A percentile compares a stretch with the other conserved stretches of the same genome.
phyloP scores from a whole-genome alignment of 2,888 invertebrate species.

The Byasa hedistus region DNA sequence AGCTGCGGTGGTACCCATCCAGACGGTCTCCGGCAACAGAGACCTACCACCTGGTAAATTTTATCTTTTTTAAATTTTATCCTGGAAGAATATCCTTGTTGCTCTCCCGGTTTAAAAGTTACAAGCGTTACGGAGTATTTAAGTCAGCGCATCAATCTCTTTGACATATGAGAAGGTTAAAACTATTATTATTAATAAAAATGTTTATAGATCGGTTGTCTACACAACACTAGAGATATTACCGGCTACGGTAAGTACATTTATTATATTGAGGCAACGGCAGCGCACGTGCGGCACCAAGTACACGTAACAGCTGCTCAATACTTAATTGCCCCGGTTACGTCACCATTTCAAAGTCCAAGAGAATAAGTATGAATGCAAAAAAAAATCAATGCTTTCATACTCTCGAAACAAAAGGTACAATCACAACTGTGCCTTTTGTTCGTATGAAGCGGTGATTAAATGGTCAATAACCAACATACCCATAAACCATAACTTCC shows the following conservation, averaged over 20 bases:
- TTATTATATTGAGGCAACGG: constrained; percentile 13
- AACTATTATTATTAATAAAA: too few species aligned
- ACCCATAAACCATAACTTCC: neutral
- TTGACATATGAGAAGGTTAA: too few species aligned
- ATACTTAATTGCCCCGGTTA: constrained; percentile 19
- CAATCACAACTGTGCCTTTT: neutral
- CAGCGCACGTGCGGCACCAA: constrained; percentile 24
- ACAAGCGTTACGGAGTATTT: too few species aligned
- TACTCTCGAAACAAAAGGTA: neutral
- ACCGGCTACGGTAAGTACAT: constrained; percentile 6
- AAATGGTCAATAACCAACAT: neutral
- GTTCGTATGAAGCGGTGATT: neutral
- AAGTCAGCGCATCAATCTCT: too few species aligned
- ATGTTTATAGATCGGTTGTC: neutral
- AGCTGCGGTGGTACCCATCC: too few species aligned
- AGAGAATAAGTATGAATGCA: constrained; percentile 9
- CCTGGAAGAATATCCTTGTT: too few species aligned
- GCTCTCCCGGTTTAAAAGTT: too few species aligned
- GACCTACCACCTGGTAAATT: too few species aligned
- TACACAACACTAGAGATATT: constrained; percentile 20
- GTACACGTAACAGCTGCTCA: constrained; percentile 23
- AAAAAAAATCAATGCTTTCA: neutral
- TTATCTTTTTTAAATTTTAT: too few species aligned
- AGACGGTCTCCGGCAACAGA: too few species aligned
- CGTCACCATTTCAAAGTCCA: constrained; percentile 22